Evolutionary conservation across 2,888 invertebrate species (phyloP).

Genomic region (Heliconius sara): DNA sequence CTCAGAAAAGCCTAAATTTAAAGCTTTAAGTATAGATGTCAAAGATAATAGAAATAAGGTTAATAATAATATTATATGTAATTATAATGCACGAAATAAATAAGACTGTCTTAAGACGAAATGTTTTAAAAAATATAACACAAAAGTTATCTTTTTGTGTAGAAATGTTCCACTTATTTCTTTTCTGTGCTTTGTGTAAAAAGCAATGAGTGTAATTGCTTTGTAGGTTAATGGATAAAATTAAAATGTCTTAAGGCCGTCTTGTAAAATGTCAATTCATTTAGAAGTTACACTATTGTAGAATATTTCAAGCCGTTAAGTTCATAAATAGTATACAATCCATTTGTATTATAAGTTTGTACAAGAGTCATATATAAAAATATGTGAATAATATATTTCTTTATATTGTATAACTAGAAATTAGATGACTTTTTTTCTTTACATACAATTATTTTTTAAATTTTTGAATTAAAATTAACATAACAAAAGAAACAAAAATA

Average conservation of each 20-base stretch:
- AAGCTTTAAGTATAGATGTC: conserved; percentile 79
- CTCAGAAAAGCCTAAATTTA: conserved; percentile 64
- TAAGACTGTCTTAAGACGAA: conserved; percentile 26
- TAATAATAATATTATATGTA: conserved; percentile 34
- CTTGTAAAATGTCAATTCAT: conserved; percentile 28
- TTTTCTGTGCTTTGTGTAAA: background rate
- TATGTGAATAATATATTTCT: too few species aligned
- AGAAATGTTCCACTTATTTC: background rate
- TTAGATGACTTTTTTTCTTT: too few species aligned
- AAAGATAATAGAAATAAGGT: conserved; percentile 63
- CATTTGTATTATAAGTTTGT: too few species aligned
- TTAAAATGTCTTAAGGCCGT: conserved; percentile 26
- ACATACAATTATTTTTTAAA: background rate
- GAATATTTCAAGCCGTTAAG: conserved; percentile 15
- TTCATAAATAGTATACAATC: background rate
- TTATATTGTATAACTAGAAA: too few species aligned
- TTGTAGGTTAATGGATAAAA: background rate
- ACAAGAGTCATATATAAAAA: too few species aligned
- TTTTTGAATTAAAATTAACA: background rate
- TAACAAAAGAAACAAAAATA: background rate
- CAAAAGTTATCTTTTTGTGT: background rate
- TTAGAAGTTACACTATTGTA: conserved; percentile 5
- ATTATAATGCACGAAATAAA: conserved; percentile 1
- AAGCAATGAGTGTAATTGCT: background rate
- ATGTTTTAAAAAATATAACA: background rate